Base-by-base conservation (phyloP, 1,140 invertebrate species). In the Piezodorus guildinii region DNA sequence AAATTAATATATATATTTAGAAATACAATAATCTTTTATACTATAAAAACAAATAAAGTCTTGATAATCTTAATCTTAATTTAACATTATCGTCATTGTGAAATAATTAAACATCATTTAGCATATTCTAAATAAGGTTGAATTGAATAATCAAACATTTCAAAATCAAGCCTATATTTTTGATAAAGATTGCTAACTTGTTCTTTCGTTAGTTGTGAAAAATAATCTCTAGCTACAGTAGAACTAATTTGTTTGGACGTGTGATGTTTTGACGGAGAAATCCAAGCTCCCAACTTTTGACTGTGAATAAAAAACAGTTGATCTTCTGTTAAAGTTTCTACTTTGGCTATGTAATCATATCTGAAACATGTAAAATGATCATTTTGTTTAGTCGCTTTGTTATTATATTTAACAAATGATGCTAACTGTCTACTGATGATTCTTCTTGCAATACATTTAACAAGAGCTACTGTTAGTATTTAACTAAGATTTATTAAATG, bases 161-260 rank as follows among this genome's bases (percentile, higher is more conserved):
- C 81, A 75, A 92, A 92, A 74, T 93, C 90, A 70, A 88, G 83
- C 73, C 80, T 85, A 72, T 90, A 92, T 72, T 90, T 84, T 64
- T 87, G 80, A 73, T 89, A 90, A 8, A 92, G 78, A 70, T 84
- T 81, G 62, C 83, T 76, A 61, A 91, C 83, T 74, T 90, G 85
- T 16, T 79, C 78, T 69, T 81, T 83, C 30, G 83, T 84, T 30
- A 91, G 77, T 68, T 88, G 83, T 12, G 83, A 81, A 72, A 88
- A 91, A 66, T 90, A 87, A 69, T 83, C 62, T 9, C 19, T 19
- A 2, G 27, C 21, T 30, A 62, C 62, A 16, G 17, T 82, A 66
- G 82, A 81, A 62, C 88, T 81, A 62, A 84, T 79, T 63, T 82
- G 76, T 68, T 83, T 82, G 21, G 83, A 79, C 65, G 80, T 78